Percentiles rank a stretch among this genome's conserved stretches.
Evolutionary conservation across 2,888 invertebrate genomes (phyloP).

Genomic region (Drosophila fungiperda): DNA sequence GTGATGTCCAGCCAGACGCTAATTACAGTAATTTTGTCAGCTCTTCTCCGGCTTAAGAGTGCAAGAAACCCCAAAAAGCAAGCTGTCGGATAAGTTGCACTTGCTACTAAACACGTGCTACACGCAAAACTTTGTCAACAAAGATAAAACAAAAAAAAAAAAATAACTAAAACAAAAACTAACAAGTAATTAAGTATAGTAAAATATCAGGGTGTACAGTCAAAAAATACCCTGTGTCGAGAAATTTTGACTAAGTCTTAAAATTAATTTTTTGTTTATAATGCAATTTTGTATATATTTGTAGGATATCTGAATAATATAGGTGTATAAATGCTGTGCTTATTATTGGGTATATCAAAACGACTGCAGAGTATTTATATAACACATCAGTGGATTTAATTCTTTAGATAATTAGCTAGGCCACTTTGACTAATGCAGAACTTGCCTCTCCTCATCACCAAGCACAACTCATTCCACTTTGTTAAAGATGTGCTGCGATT

Average conservation of each 20-base stretch:
- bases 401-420: constrained; percentile 40
- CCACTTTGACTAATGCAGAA: constrained; percentile 14
- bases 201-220: too few relatives aligned
- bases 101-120: constrained; percentile 55
- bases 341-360: not conserved
- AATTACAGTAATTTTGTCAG: constrained; percentile 62
- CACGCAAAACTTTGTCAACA: constrained; percentile 67
- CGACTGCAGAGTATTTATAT: constrained; percentile 26
- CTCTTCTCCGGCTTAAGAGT: constrained; percentile 13
- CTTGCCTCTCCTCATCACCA: not conserved
- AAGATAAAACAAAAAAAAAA: constrained; percentile 18
- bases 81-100: constrained; percentile 40
- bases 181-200: constrained; percentile 13
- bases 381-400: constrained; percentile 1
- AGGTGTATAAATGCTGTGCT: not conserved
- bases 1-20: constrained; percentile 33
- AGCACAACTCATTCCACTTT: not conserved
- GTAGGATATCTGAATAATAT: not conserved
- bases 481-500: not conserved
- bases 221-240: constrained; percentile 17
- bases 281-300: not conserved
- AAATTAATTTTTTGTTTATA: not conserved
- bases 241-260: not conserved
- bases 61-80: constrained; percentile 4
- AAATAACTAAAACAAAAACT: constrained; percentile 22